These are phyloP conservation scores for Porphyrio hochstetteri DNA, from an alignment of 2,113 vertebrate genomes.

Conservation along the genomic window DNA sequence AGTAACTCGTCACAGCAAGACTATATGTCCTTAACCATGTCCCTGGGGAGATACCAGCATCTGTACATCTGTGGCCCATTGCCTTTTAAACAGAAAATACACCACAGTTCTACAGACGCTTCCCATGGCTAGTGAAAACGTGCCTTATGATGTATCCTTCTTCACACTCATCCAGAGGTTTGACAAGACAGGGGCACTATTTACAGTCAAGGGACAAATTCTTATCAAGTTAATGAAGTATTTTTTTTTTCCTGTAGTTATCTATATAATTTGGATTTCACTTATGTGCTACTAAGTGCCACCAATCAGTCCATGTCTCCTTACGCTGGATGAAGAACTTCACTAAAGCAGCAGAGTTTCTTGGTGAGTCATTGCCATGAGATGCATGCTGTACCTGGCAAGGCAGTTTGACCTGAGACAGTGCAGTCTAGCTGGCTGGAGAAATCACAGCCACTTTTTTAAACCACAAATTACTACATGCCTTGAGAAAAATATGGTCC, in stretches of 20 bases:
- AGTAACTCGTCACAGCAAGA: not conserved
- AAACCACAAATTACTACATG: not conserved
- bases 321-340: not conserved
- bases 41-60: not conserved
- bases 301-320: not conserved
- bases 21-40: not conserved
- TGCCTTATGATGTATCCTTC: not conserved
- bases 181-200: not conserved
- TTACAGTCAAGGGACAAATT: not conserved
- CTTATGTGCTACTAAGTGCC: not conserved
- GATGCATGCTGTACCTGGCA: not conserved
- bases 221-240: not conserved
- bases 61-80: not conserved
- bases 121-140: not conserved
- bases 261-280: not conserved
- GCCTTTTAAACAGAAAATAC: not conserved
- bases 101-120: not conserved
- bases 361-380: not conserved
- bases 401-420: not conserved
- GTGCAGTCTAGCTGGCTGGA: not conserved
- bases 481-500: not conserved
- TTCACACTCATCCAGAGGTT: not conserved
- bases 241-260: not conserved
- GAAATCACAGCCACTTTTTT: not conserved
- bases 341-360: not conserved